phyloP scores from a whole-genome alignment of 2,797 vertebrate genomes.

The Typhlichthys eigenmanni region DNA sequence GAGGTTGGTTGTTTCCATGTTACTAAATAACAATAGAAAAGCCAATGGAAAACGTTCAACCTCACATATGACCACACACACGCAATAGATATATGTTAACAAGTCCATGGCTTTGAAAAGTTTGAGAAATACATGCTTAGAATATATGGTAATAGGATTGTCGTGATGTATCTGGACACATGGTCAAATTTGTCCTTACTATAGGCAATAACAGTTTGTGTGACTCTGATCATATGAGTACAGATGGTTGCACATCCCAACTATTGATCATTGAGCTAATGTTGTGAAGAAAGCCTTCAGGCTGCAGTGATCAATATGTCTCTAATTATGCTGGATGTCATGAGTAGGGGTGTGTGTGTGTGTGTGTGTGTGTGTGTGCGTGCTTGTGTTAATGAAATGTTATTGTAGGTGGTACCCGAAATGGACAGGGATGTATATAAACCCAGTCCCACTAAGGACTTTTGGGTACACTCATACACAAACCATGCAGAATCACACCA shows the following conservation, averaged over 20 bases:
- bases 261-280: slow-evolving; percentile 79
- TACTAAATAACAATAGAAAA: too few species aligned
- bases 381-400: slow-evolving; percentile 30
- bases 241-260: slow-evolving; percentile 73
- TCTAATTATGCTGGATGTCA: slow-evolving; percentile 71
- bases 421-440: slow-evolving; percentile 71
- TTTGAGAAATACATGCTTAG: too few species aligned
- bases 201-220: slow-evolving; percentile 45
- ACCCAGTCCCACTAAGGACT: slow-evolving; percentile 50
- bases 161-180: slow-evolving; percentile 41
- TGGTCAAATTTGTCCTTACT: slow-evolving; percentile 54
- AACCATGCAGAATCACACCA: slow-evolving; percentile 6
- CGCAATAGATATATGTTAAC: too few species aligned
- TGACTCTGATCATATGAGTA: slow-evolving; percentile 10
- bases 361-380: slow-evolving; percentile 20
- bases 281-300: slow-evolving; percentile 75
- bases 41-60: too few species aligned
- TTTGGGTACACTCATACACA: slow-evolving; percentile 41
- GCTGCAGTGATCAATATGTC: slow-evolving; percentile 77
- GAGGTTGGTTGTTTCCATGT: too few species aligned
- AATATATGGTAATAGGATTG: too few species aligned
- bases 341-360: slow-evolving; percentile 17
- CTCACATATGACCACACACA: too few species aligned
- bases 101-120: too few species aligned
- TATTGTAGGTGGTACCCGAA: slow-evolving; percentile 40